Evolutionary conservation across 2,797 vertebrate genomes (phyloP), one percentile per base, ranked within the genome.

Genomic region (Poecilia picta): DNA sequence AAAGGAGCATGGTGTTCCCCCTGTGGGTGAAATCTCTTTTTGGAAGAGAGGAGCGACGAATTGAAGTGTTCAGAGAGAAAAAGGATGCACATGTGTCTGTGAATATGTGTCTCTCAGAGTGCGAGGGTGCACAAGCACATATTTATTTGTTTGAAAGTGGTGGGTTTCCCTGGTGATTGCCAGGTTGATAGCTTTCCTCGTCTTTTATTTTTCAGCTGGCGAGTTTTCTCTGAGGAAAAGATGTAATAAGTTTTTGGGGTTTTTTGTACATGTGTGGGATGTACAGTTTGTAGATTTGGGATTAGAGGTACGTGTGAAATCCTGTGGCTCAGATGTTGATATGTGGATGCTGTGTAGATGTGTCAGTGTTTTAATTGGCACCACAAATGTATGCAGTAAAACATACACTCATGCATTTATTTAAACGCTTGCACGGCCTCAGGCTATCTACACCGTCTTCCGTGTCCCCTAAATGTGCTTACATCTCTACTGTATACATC

Each of bases 121-220:
- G 82, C 82, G 66, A 78, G 62, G 74, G 78, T 86, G 85, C 83
- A 81, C 81, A 78, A 55, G 82, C 81, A 85, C 81, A 82, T 87
- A 91, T 91, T 91, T 91, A 88, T 90, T 92, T 91, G 81, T 89
- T 88, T 90, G 83, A 88, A 87, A 89, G 85, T 84, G 75, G 59
- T 70, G 87, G 91, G 87, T 90, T 90, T 93, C 88, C 90, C 90
- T n/a, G 5, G 85, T 77, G 90, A 90, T 78, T 85, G 77, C 77
- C 85, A 84, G 82, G 88, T 87, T 86, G 83, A 90, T 90, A 87
- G 87, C 85, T 83, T 64, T 53, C 75, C 78, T 86, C 3, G 25
- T 79, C 84, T 89, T 89, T 89, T 87, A 82, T 89, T 88, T 90
- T 91, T 81, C 87, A 89, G 76, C 57, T 85, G 83, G 86, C 74